Percentiles rank a stretch among this genome's conserved stretches.
phyloP scores from a whole-genome alignment of 2,113 vertebrate species.

The Ranitomeya variabilis region DNA sequence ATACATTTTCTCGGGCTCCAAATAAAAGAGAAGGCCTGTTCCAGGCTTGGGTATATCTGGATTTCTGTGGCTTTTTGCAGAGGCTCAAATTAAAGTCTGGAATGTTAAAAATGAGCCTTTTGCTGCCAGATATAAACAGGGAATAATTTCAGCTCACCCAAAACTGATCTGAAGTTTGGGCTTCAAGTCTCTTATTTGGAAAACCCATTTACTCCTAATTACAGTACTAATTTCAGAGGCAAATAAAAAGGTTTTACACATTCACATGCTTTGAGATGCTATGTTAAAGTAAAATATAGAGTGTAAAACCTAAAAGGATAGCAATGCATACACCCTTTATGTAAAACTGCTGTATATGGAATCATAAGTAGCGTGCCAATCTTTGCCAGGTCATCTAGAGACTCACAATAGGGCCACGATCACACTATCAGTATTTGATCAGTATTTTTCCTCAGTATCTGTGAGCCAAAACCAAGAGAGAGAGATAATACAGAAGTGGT shows the following conservation, averaged over 20 bases:
- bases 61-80: constrained; percentile 59
- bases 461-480: too few relatives aligned
- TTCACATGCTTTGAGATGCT: not conserved
- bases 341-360: not conserved
- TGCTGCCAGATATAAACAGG: constrained; percentile 56
- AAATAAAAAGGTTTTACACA: constrained; percentile 30
- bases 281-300: not conserved
- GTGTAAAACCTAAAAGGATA: not conserved
- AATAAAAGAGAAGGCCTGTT: constrained; percentile 58
- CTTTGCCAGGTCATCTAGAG: too few relatives aligned
- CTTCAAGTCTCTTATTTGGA: constrained; percentile 56
- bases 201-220: constrained; percentile 54
- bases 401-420: too few relatives aligned
- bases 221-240: constrained; percentile 36
- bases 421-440: too few relatives aligned
- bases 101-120: constrained; percentile 56
- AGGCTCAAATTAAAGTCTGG: constrained; percentile 59
- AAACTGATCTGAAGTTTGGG: constrained; percentile 52
- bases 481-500: too few relatives aligned
- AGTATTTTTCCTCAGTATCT: too few relatives aligned
- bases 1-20: constrained; percentile 51
- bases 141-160: constrained; percentile 56
- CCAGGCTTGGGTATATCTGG: constrained; percentile 56
- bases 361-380: not conserved
- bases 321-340: not conserved